phyloP scores from a whole-genome alignment of 1,140 invertebrate genomes.

The Portunus trituberculatus region DNA sequence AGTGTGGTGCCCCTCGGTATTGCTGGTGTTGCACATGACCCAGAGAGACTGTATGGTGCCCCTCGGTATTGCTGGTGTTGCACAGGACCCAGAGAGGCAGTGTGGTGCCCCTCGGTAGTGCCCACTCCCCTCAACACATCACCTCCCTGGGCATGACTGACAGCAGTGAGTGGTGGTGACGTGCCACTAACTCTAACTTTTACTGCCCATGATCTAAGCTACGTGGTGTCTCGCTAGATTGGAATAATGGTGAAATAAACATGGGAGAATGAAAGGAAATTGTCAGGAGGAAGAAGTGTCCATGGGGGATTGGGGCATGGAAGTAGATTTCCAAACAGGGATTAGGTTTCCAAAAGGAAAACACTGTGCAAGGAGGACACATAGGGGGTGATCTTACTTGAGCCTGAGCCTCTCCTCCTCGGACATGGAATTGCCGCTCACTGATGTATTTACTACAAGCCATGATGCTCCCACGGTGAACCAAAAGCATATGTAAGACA shows the following conservation, averaged over 20 bases:
- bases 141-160: too few relatives aligned
- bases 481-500: constrained; percentile 46
- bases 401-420: constrained; percentile 62
- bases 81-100: too few relatives aligned
- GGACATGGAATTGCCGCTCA: constrained; percentile 43
- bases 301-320: not conserved
- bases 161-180: too few relatives aligned
- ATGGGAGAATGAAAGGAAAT: not conserved
- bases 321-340: not conserved
- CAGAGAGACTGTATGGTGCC: too few relatives aligned
- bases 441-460: constrained; percentile 42
- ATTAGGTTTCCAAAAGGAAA: not conserved
- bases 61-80: too few relatives aligned
- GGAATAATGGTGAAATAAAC: not conserved
- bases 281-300: not conserved
- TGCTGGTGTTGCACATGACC: too few relatives aligned
- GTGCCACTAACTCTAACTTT: too few relatives aligned
- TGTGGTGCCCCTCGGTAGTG: too few relatives aligned
- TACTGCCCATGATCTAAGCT: too few relatives aligned
- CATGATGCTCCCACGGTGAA: constrained; percentile 56
- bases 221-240: not conserved
- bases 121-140: too few relatives aligned
- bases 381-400: constrained; percentile 36
- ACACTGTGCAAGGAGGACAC: not conserved
- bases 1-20: too few relatives aligned